These are phyloP conservation scores for Drosophila orosa DNA, from an alignment of 1,140 invertebrate genomes.

Conservation along the genomic window DNA sequence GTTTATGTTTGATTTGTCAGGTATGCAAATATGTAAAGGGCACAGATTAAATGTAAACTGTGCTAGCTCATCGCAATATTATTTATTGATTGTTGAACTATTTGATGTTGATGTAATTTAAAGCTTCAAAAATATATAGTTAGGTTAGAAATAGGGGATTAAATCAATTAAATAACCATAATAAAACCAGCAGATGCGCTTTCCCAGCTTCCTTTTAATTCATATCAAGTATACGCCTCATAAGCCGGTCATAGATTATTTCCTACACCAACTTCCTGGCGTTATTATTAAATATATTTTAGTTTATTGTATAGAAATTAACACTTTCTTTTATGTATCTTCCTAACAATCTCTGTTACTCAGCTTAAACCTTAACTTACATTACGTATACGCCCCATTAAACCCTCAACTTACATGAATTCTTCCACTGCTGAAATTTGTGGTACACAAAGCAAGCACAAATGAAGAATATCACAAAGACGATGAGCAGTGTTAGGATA, in stretches of 20 bases:
- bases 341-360: fast-evolving
- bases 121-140: not conserved
- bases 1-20: conserved; percentile 31
- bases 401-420: conserved; percentile 85
- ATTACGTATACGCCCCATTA: conserved; percentile 48
- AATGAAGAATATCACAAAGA: conserved; percentile 87
- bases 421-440: conserved; percentile 88
- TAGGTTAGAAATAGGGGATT: no score
- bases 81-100: conserved; percentile 3
- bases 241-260: not conserved
- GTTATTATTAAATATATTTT: not conserved
- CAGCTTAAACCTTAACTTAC: not conserved
- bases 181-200: not conserved
- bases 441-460: conserved; percentile 87
- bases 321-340: not conserved
- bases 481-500: conserved; percentile 86
- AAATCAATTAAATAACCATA: not conserved
- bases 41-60: conserved; percentile 21
- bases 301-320: not conserved
- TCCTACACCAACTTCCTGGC: not conserved
- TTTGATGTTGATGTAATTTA: not conserved
- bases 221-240: not conserved
- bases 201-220: no score
- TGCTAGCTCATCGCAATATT: conserved; percentile 1
- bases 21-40: conserved; percentile 20